Evolutionary conservation across 2,113 vertebrate species (phyloP).

Genomic region (Cisticola juncidis): DNA sequence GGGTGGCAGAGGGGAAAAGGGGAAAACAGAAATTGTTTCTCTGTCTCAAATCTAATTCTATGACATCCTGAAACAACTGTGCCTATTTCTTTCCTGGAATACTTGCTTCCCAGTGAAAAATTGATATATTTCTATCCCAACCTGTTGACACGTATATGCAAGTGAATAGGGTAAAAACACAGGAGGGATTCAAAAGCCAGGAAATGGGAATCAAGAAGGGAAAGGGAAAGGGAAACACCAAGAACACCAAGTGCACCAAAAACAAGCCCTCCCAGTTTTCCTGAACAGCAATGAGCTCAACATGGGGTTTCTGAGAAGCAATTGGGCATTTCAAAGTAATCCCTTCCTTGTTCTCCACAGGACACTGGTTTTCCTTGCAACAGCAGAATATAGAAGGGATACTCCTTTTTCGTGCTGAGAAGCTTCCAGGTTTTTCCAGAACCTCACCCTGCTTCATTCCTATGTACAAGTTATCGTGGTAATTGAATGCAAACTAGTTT

Average conservation of each 20-base stretch:
- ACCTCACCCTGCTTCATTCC: background rate
- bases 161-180: background rate
- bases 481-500: background rate
- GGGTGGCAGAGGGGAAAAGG: accelerated
- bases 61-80: background rate
- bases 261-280: background rate
- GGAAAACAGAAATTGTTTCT: background rate
- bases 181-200: background rate
- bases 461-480: background rate
- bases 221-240: background rate
- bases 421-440: background rate
- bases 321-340: background rate
- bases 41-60: background rate
- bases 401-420: background rate
- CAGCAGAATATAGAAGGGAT: background rate
- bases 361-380: background rate
- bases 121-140: background rate
- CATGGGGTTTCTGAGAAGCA: background rate
- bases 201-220: background rate
- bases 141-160: background rate
- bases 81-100: background rate
- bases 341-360: background rate
- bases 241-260: background rate
- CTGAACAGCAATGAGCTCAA: background rate
- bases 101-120: background rate